phyloP scores from a whole-genome alignment of 2,113 vertebrate genomes.

The Mus musculus region GRCm39 chr3:76171501-76172000 shows the following conservation, averaged over 20 bases:
- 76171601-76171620: neutral
- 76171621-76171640: neutral
- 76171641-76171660: neutral
- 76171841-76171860: neutral
- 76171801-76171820: neutral
- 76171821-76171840: neutral
- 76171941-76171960: slow-evolving; percentile 74
- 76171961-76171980: slow-evolving; percentile 76
- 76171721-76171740: neutral
- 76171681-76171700: neutral
- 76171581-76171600: neutral
- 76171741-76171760: neutral
- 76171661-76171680: neutral
- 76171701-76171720: neutral
- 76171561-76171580: neutral
- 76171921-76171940: slow-evolving; percentile 70
- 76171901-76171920: slow-evolving; percentile 49
- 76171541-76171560: neutral
- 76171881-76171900: neutral
- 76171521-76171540: neutral
- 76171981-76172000: slow-evolving; percentile 62
- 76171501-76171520: neutral
- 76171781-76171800: neutral
- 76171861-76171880: neutral
- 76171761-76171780: neutral